A percentile compares a stretch with the other conserved stretches of the same genome.
Evolutionary conservation across 2,888 invertebrate genomes (phyloP).

Genomic region (Eupithecia inturbata): DNA sequence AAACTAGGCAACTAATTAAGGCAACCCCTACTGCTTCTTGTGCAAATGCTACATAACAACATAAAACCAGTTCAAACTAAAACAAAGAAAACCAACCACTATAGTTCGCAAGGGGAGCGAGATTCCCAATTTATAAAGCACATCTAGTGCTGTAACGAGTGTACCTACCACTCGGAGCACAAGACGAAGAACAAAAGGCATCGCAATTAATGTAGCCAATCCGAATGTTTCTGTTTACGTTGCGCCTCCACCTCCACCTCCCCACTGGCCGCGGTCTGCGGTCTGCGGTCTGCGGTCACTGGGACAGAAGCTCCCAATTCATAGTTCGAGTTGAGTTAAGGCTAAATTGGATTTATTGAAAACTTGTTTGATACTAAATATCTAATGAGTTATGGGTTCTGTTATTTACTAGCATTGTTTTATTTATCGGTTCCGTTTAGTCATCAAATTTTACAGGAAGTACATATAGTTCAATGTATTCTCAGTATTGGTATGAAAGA

Average conservation of each 20-base stretch:
- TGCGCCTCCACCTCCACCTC: neutral
- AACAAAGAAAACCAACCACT: neutral
- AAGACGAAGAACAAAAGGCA: conserved; percentile 17
- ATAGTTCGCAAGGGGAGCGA: neutral
- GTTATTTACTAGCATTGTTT: neutral
- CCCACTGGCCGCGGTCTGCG: too few relatives aligned
- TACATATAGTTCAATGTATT: too few relatives aligned
- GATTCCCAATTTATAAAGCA: conserved; percentile 4
- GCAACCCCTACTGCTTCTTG: neutral
- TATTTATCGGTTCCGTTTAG: neutral
- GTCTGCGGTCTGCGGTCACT: too few relatives aligned
- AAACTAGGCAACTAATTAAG: too few relatives aligned
- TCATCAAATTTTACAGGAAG: too few relatives aligned
- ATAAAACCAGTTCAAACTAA: neutral
- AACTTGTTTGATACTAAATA: neutral
- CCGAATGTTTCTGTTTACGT: conserved; percentile 19
- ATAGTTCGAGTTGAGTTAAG: neutral
- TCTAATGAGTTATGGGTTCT: neutral
- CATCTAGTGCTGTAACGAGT: neutral
- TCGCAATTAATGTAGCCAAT: conserved; percentile 22
- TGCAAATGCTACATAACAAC: neutral
- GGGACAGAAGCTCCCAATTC: neutral
- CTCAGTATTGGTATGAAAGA: too few relatives aligned
- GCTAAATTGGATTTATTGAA: conserved; percentile 11
- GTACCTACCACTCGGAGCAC: neutral